These are phyloP conservation scores for Hephaestus fuliginosus DNA, from an alignment of 2,797 vertebrate species.

Conservation along the genomic window DNA sequence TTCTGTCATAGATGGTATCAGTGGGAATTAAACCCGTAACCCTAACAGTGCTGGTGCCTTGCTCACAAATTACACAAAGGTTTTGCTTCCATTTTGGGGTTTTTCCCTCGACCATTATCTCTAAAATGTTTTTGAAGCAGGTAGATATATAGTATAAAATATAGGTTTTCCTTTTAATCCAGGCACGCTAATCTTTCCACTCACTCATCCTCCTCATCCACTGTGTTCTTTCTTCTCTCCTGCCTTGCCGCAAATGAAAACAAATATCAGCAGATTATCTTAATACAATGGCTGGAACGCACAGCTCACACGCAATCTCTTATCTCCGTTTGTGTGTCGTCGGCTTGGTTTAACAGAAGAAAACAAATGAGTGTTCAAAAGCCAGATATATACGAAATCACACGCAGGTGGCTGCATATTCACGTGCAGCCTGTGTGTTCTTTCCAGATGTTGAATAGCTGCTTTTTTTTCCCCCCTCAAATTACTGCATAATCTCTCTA, in stretches of 20 bases:
- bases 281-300: conserved; percentile 32
- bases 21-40: not conserved
- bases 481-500: not conserved
- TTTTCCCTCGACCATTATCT: not conserved
- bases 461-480: not conserved
- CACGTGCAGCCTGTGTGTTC: conserved; percentile 6
- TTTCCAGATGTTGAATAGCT: conserved; percentile 11
- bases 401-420: not conserved
- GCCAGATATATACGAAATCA: conserved; percentile 10
- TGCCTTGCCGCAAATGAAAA: conserved; percentile 38
- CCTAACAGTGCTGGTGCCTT: not conserved
- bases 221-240: not conserved
- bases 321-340: conserved; percentile 40
- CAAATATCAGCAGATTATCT: conserved; percentile 66
- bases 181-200: not conserved
- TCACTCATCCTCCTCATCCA: conserved; percentile 24
- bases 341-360: conserved; percentile 15
- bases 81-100: not conserved
- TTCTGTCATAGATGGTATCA: not conserved
- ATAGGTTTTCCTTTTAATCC: not conserved
- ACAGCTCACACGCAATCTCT: conserved; percentile 49
- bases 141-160: not conserved
- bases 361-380: conserved; percentile 41
- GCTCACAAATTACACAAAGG: not conserved
- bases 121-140: not conserved